Percentiles rank a stretch among this genome's conserved stretches.
Evolutionary conservation across 2,888 invertebrate species (phyloP).

Genomic region (Coronaproctus castanopsis): DNA sequence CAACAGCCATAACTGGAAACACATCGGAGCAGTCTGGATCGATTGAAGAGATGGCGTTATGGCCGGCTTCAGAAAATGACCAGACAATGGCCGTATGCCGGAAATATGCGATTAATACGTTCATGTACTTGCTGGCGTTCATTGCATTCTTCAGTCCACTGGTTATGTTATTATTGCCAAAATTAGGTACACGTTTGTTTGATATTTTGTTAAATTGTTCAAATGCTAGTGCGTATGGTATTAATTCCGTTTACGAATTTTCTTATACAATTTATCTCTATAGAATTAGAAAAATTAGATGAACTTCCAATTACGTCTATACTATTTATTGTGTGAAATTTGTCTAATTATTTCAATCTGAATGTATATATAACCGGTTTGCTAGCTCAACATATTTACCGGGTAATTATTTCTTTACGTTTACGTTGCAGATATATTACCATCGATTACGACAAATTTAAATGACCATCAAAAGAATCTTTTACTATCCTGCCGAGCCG

Average conservation of each 20-base stretch:
- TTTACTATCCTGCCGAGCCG: constrained; percentile 65
- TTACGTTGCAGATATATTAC: constrained; percentile 56
- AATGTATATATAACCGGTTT: too few species aligned
- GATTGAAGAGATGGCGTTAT: constrained; percentile 71
- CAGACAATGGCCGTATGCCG: constrained; percentile 54
- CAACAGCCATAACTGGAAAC: constrained; percentile 89
- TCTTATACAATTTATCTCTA: too few species aligned
- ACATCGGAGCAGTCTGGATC: constrained; percentile 90
- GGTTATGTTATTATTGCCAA: constrained; percentile 85
- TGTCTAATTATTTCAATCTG: too few species aligned
- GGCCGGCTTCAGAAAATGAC: constrained; percentile 47
- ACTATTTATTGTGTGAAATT: too few species aligned
- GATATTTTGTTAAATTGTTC: too few species aligned
- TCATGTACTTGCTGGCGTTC: constrained; percentile 57
- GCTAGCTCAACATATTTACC: too few species aligned
- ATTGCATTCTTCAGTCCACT: constrained; percentile 78
- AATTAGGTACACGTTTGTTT: constrained; percentile 34
- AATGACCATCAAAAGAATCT: constrained; percentile 48
- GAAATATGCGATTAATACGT: constrained; percentile 59
- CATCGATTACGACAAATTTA: constrained; percentile 42
- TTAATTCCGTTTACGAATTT: too few species aligned
- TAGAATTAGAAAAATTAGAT: too few species aligned
- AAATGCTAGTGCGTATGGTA: too few species aligned
- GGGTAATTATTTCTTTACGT: too few species aligned
- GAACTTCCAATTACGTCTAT: too few species aligned